These are phyloP conservation scores for Apodemia hepburni DNA, from an alignment of 2,888 invertebrate genomes.

Conservation along the genomic window DNA sequence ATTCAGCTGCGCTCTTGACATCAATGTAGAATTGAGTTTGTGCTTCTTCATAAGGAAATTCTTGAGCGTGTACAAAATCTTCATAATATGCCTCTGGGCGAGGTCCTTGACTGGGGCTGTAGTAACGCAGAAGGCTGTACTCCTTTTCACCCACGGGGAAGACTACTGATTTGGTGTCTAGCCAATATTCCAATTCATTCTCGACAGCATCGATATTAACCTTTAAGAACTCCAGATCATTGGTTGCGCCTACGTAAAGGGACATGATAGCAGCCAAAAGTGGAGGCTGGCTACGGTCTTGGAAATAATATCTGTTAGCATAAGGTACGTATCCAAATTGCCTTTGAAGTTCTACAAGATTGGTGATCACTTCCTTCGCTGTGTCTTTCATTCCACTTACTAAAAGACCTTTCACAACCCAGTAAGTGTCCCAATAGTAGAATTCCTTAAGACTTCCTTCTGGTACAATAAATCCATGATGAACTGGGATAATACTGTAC, in stretches of 20 bases:
- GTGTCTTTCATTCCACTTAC: constrained; percentile 88
- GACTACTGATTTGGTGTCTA: constrained; percentile 74
- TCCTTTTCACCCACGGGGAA: constrained; percentile 67
- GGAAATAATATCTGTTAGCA: constrained; percentile 90
- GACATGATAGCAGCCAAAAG: constrained; percentile 85
- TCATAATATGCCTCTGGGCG: constrained; percentile 87
- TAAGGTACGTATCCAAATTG: constrained; percentile 88
- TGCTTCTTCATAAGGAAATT: constrained; percentile 58
- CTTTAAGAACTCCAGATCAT: constrained; percentile 82
- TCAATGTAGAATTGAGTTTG: constrained; percentile 82
- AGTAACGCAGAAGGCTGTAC: constrained; percentile 81
- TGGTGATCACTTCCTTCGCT: constrained; percentile 87
- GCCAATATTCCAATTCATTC: constrained; percentile 84
- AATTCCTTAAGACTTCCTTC: constrained; percentile 87
- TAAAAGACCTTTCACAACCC: constrained; percentile 90
- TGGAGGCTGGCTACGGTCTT: constrained; percentile 85
- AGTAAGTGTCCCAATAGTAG: constrained; percentile 95
- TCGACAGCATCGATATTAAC: constrained; percentile 79
- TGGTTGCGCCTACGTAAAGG: constrained; percentile 82
- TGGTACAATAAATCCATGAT: constrained; percentile 84
- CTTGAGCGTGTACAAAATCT: constrained; percentile 77
- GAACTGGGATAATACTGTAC: constrained; percentile 84
- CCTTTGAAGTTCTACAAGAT: constrained; percentile 85
- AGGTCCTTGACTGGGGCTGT: constrained; percentile 81
- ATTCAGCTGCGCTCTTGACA: constrained; percentile 89